Evolutionary conservation across 2,888 invertebrate species (phyloP).

Genomic region (Xanthostigma xanthostigma): DNA sequence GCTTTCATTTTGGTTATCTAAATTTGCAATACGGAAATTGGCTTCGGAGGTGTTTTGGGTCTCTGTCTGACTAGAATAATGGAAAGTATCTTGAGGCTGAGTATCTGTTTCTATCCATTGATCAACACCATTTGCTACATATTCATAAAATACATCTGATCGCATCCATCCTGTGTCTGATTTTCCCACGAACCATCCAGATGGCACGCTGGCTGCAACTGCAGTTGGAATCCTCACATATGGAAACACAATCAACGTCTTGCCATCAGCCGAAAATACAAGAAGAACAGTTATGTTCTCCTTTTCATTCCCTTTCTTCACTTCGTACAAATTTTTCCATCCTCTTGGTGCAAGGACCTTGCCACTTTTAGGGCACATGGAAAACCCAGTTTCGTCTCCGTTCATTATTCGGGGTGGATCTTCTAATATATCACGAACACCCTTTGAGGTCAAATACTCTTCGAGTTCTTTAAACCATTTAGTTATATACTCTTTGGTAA

Average conservation of each 20-base stretch:
- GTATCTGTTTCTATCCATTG: background rate
- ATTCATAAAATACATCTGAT: background rate
- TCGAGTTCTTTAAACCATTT: slow-evolving; percentile 17
- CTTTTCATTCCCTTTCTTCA: slow-evolving; percentile 17
- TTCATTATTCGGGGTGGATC: slow-evolving; percentile 16
- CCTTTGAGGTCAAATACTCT: slow-evolving; percentile 11
- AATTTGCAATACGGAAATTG: background rate
- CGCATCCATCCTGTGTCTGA: background rate
- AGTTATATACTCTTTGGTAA: slow-evolving; percentile 16
- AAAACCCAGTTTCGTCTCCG: slow-evolving; percentile 18
- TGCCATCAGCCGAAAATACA: slow-evolving; percentile 15
- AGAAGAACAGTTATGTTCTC: slow-evolving; percentile 17
- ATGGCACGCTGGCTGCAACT: slow-evolving; percentile 16
- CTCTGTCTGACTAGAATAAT: no score
- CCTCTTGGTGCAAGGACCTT: slow-evolving; percentile 18
- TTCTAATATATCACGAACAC: slow-evolving; percentile 14
- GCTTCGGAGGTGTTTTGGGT: background rate
- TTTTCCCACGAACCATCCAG: background rate
- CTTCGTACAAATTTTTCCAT: slow-evolving; percentile 14
- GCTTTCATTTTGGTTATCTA: background rate
- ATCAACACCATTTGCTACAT: background rate
- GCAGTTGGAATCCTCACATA: slow-evolving; percentile 12
- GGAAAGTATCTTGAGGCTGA: no score
- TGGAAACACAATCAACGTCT: slow-evolving; percentile 16
- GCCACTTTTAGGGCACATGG: slow-evolving; percentile 16